These are phyloP conservation scores for Nomada ruficornis DNA, from an alignment of 2,888 invertebrate genomes.

Conservation along the genomic window DNA sequence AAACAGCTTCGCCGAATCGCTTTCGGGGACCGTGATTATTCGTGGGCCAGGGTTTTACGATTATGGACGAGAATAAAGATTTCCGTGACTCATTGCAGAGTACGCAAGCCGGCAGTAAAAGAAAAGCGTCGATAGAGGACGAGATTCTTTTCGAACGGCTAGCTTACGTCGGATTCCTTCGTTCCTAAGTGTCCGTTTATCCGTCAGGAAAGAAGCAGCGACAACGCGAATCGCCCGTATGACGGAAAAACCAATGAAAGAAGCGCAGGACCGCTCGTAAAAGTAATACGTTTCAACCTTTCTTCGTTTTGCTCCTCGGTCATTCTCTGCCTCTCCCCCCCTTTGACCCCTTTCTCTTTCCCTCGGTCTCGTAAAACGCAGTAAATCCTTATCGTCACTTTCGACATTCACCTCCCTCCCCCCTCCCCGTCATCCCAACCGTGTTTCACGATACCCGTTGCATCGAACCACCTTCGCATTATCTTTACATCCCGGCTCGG, in stretches of 20 bases:
- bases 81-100: constrained; percentile 56
- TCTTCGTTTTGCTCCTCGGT: not conserved
- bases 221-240: constrained; percentile 60
- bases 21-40: constrained; percentile 12
- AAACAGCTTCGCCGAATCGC: constrained; percentile 11
- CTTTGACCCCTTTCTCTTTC: not conserved
- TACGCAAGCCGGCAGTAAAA: constrained; percentile 50
- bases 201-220: constrained; percentile 17
- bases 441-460: constrained; percentile 17
- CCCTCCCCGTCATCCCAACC: constrained; percentile 31
- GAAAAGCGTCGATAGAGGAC: constrained; percentile 43
- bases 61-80: constrained; percentile 53
- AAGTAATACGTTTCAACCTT: constrained; percentile 46
- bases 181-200: not conserved
- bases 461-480: constrained; percentile 62
- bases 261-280: constrained; percentile 52
- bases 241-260: constrained; percentile 54
- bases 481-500: constrained; percentile 75
- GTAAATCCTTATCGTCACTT: constrained; percentile 79
- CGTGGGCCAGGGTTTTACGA: constrained; percentile 52
- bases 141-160: constrained; percentile 20
- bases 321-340: not conserved
- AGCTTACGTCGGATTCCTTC: constrained; percentile 44
- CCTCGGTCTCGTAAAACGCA: constrained; percentile 54
- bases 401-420: constrained; percentile 59